Base-by-base conservation (phyloP, 1,140 invertebrate genomes). In the Campoletis sonorensis region DNA sequence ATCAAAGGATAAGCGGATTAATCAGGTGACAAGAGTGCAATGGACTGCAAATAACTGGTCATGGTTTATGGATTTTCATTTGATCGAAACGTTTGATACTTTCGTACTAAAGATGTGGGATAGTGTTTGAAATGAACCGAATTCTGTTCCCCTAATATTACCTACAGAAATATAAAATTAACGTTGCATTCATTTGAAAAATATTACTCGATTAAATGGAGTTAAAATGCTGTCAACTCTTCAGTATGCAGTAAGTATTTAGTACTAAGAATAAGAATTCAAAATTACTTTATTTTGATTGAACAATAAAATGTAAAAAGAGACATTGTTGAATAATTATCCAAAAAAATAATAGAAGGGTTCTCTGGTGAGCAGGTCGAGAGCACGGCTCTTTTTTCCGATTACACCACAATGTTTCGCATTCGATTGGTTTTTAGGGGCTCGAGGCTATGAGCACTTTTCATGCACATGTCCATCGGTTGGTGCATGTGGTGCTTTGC, bases 1-100 rank as follows among this genome's bases (percentile, higher is more conserved):
- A 88, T 89, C 88, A 88, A 85, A 84, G 87, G 87, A 88, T 88
- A 89, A 89, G 85, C 87, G 86, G 86, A 88, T 88, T 84, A 87
- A 87, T 87, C 82, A 86, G 85, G 88, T 87, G 86, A 87, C 84
- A 49, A 68, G 83, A 84, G 71, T 70, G 84, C 82, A 51, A 78
- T 37, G 72, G 76, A 84, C 84, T 82, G 83, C 83, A 86, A 86
- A 85, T 83, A 86, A 85, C 83, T 82, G 81, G 64, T 85, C 75
- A 72, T 78, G 86, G 85, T 85, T 88, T 89, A 89, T 86, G 84
- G 84, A 88, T 87, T 87, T 85, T 82, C 79, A 87, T 87, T 87
- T 87, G 84, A 87, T 87, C 83, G 84, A 86, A 71, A 87, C 84
- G 81, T 88, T 87, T 88, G 86, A 83, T 84, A 83, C 58, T 61